Evolutionary conservation across 2,797 vertebrate genomes (phyloP).

Genomic region (Echeneis naucrates): DNA sequence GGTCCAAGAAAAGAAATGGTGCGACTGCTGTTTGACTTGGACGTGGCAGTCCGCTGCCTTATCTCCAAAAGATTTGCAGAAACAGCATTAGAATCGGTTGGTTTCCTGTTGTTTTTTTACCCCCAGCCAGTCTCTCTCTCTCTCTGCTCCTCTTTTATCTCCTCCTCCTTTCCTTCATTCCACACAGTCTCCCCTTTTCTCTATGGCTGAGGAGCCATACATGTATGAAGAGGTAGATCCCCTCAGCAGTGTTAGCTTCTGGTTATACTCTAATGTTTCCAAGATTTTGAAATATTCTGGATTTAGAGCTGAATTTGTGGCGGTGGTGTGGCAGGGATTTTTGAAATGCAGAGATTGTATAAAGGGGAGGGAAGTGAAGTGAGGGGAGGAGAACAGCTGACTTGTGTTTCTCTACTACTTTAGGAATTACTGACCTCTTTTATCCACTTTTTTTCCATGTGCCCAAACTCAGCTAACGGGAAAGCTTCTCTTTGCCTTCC

Average conservation of each 20-base stretch:
- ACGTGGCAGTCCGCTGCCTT: conserved; percentile 61
- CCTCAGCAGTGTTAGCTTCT: conserved; percentile 16
- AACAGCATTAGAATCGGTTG: conserved; percentile 71
- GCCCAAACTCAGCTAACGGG: conserved; percentile 71
- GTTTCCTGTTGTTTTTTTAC: conserved; percentile 82
- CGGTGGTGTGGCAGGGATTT: conserved; percentile 53
- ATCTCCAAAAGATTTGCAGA: conserved; percentile 74
- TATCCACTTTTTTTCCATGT: conserved; percentile 57
- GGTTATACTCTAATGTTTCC: conserved; percentile 27
- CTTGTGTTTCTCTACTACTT: conserved; percentile 74
- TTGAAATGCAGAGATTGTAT: conserved; percentile 67
- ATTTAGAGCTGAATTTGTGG: conserved; percentile 56
- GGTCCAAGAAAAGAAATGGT: conserved; percentile 38
- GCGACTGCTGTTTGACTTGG: conserved; percentile 22
- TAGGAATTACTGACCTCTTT: conserved; percentile 66
- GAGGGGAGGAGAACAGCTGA: conserved; percentile 77
- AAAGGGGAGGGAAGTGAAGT: conserved; percentile 68
- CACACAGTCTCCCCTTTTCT: conserved; percentile 72
- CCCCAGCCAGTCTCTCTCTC: conserved; percentile 67
- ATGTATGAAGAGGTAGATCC: conserved; percentile 37
- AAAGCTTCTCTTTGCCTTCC: conserved; percentile 84
- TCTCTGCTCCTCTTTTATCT: conserved; percentile 75
- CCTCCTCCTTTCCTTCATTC: conserved; percentile 84
- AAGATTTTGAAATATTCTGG: conserved; percentile 15
- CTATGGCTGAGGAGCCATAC: conserved; percentile 42